A percentile compares a stretch with the other conserved stretches of the same genome.
phyloP scores from a whole-genome alignment of 2,113 vertebrate species.

The Arenaria interpres region DNA sequence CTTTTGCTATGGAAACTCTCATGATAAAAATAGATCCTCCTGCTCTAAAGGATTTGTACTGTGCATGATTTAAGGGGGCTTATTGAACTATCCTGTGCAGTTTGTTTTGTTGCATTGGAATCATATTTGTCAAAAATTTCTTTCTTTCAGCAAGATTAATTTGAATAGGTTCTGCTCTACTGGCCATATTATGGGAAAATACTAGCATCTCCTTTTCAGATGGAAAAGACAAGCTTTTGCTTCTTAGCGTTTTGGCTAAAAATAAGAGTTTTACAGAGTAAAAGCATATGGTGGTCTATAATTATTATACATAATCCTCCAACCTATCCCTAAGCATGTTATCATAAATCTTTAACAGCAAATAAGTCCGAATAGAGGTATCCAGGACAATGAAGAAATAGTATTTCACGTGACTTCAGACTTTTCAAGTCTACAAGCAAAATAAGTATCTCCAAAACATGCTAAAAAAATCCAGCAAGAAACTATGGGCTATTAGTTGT shows the following conservation, averaged over 20 bases:
- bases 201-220: background rate
- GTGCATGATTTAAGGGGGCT: slow-evolving; percentile 28
- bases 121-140: background rate
- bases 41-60: slow-evolving; percentile 1
- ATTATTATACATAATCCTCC: slow-evolving; percentile 1
- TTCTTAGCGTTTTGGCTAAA: background rate
- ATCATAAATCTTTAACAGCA: slow-evolving; percentile 28
- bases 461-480: background rate
- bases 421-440: background rate
- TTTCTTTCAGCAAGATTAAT: background rate
- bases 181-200: background rate
- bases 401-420: background rate
- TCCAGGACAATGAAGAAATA: background rate
- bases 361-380: background rate
- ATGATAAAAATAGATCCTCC: slow-evolving; percentile 53
- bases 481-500: background rate
- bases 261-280: background rate
- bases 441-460: background rate
- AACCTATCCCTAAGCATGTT: background rate
- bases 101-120: slow-evolving; percentile 9
- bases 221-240: background rate
- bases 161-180: background rate
- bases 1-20: slow-evolving; percentile 37
- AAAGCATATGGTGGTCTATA: background rate
- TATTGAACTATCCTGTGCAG: background rate